Conservation (phyloP, 2,797 vertebrate species). For the Hippopotamyrus pictus region DNA sequence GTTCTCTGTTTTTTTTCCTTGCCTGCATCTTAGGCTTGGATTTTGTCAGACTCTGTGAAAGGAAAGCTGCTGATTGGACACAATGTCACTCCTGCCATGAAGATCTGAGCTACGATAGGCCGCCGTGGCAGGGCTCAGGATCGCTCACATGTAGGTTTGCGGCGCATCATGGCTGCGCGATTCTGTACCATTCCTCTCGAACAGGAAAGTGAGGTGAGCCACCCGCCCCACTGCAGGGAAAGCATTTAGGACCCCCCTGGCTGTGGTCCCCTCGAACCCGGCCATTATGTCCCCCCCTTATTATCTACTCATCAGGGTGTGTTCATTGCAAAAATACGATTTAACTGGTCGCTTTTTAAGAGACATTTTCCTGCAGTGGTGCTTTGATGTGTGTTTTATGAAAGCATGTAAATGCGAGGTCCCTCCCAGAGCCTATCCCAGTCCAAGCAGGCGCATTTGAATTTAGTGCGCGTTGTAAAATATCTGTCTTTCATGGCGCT, state of each 20-base stretch:
- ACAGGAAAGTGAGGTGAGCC: neutral
- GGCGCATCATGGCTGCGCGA: neutral
- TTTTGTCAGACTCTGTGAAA: constrained; percentile 38
- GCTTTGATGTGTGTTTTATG: constrained; percentile 48
- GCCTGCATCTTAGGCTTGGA: constrained; percentile 40
- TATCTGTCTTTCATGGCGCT: constrained; percentile 41
- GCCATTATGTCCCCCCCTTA: neutral
- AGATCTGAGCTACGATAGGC: constrained; percentile 29
- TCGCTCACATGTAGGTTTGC: neutral
- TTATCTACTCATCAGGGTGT: neutral
- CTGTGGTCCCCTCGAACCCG: neutral
- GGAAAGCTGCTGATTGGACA: constrained; percentile 35
- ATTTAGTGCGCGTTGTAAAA: constrained; percentile 48
- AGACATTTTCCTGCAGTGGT: constrained; percentile 61
- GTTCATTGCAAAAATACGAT: neutral
- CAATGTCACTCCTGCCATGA: constrained; percentile 46
- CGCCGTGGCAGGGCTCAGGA: constrained; percentile 21
- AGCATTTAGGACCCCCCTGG: neutral
- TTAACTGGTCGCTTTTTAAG: neutral
- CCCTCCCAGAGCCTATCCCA: constrained; percentile 32
- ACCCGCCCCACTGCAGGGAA: neutral
- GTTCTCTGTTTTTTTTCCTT: constrained; percentile 29
- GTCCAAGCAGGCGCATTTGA: constrained; percentile 48
- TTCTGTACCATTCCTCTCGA: neutral
- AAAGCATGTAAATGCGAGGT: constrained; percentile 51